Conservation (phyloP, 2,113 vertebrate genomes). For the Lophius piscatorius region DNA sequence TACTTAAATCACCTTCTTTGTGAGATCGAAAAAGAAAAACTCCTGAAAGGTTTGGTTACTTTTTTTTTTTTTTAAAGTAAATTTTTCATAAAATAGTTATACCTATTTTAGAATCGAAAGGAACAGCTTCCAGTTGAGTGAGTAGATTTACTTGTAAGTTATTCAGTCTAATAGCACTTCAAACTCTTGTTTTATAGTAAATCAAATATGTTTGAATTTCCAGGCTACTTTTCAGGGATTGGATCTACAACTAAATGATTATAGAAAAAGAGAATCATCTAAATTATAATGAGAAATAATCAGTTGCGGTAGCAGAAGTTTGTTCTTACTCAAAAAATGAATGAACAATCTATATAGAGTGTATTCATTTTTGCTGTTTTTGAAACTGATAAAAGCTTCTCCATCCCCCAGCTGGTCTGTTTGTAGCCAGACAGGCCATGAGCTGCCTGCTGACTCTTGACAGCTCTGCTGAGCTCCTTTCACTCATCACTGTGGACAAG, state of each 20-base stretch:
- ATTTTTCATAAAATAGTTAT: too few relatives aligned
- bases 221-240: too few relatives aligned
- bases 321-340: too few relatives aligned
- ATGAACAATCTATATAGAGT: too few relatives aligned
- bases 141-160: too few relatives aligned
- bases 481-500: constrained; percentile 83
- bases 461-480: constrained; percentile 85
- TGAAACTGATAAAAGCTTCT: constrained; percentile 25
- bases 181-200: neutral
- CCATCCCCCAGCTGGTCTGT: constrained; percentile 82
- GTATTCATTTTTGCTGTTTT: neutral
- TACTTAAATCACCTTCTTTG: constrained; percentile 83
- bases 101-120: too few relatives aligned
- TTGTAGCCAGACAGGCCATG: constrained; percentile 90
- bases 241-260: neutral
- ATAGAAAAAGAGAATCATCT: neutral
- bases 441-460: constrained; percentile 90
- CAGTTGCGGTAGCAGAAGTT: too few relatives aligned
- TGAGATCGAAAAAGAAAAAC: constrained; percentile 76
- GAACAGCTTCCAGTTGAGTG: too few relatives aligned
- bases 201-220: neutral
- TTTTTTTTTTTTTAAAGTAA: neutral
- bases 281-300: neutral
- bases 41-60: constrained; percentile 83
- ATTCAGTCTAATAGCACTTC: too few relatives aligned